phyloP scores from a whole-genome alignment of 2,888 invertebrate species.

The Ophraella communa region DNA sequence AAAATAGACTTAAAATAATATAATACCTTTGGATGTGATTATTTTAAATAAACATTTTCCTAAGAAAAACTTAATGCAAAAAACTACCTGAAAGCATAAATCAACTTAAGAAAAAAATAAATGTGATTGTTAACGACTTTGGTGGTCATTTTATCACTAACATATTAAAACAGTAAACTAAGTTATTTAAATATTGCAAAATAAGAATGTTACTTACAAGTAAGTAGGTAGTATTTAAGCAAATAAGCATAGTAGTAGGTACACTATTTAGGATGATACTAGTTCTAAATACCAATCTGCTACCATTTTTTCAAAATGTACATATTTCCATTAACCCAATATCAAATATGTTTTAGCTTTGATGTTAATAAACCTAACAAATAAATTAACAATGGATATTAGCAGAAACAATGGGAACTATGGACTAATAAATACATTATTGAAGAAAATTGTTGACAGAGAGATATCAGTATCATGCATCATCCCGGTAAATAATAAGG shows the following conservation, averaged over 20 bases:
- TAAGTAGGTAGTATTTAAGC: slow-evolving; percentile 37
- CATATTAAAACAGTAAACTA: background rate
- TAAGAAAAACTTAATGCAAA: background rate
- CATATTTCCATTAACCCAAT: background rate
- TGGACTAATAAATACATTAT: background rate
- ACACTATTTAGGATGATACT: slow-evolving; percentile 20
- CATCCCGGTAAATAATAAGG: slow-evolving; percentile 21
- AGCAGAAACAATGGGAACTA: too few relatives aligned
- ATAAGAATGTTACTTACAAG: slow-evolving; percentile 36
- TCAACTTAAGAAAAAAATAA: background rate
- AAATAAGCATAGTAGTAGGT: slow-evolving; percentile 35
- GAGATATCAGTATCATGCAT: background rate
- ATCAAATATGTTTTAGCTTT: too few relatives aligned
- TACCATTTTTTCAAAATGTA: background rate
- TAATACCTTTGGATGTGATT: background rate
- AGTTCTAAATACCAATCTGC: background rate
- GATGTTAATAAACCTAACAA: too few relatives aligned
- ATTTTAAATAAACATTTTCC: background rate
- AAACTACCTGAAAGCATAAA: background rate
- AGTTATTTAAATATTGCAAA: slow-evolving; percentile 27
- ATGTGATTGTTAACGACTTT: background rate
- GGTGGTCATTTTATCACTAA: background rate
- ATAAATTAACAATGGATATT: too few relatives aligned
- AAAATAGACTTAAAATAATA: too few relatives aligned
- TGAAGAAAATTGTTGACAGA: background rate